A percentile compares a stretch with the other conserved stretches of the same genome.
phyloP scores from a whole-genome alignment of 1,140 invertebrate species.

The Hyles vespertilio region DNA sequence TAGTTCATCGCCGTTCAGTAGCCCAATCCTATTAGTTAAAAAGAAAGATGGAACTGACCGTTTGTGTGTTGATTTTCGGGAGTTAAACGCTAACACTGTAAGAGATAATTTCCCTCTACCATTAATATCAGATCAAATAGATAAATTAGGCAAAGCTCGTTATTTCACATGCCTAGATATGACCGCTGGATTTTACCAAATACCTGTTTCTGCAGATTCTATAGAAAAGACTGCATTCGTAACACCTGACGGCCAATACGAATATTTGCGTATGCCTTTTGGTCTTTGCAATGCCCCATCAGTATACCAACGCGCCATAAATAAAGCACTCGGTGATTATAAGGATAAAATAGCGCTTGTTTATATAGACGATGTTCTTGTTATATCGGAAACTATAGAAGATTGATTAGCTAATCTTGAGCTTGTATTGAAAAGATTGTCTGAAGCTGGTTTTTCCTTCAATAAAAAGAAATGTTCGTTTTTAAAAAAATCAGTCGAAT shows the following conservation, averaged over 20 bases:
- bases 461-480: constrained; percentile 32
- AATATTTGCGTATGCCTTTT: constrained; percentile 1
- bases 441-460: constrained; percentile 33
- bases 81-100: constrained; percentile 34
- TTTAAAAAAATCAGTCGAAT: constrained; percentile 35
- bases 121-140: neutral
- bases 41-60: constrained; percentile 33
- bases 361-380: neutral
- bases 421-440: constrained; percentile 24
- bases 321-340: constrained; percentile 1
- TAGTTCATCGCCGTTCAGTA: constrained; percentile 26
- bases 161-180: neutral
- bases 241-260: neutral
- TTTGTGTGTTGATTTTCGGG: constrained; percentile 36
- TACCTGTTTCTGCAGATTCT: neutral
- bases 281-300: neutral
- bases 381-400: neutral
- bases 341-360: neutral
- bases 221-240: neutral
- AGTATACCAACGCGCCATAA: neutral
- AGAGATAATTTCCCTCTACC: constrained; percentile 20
- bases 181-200: neutral
- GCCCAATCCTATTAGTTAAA: constrained; percentile 30
- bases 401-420: constrained; percentile 24
- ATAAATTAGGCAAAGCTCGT: neutral